Evolutionary conservation across 2,797 vertebrate species (phyloP).

Genomic region (Hydrolagus colliei): DNA sequence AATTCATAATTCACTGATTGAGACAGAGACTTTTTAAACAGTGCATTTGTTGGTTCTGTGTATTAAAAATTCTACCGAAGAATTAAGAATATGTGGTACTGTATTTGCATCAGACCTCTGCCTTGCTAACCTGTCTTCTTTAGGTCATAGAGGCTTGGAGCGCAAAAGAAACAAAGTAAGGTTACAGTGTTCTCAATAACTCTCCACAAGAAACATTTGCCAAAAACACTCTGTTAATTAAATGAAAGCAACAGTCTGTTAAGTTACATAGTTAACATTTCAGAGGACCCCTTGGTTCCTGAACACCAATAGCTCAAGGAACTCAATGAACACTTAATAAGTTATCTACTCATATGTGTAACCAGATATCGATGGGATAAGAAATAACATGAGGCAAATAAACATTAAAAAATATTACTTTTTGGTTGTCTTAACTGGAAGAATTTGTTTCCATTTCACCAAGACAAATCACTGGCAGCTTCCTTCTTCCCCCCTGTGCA

Average conservation of each 20-base stretch:
- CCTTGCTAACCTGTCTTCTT: background rate
- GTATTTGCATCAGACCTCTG: background rate
- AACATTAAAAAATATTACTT: background rate
- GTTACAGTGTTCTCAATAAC: slow-evolving; percentile 1
- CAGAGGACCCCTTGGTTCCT: background rate
- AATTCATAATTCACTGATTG: background rate
- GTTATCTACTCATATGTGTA: background rate
- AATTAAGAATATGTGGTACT: slow-evolving; percentile 8
- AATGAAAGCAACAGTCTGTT: slow-evolving; percentile 23
- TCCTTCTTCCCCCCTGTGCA: too few relatives aligned
- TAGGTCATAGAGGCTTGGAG: slow-evolving; percentile 10
- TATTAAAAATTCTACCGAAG: slow-evolving; percentile 9
- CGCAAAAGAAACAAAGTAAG: background rate
- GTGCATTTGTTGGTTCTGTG: background rate
- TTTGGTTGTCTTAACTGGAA: background rate
- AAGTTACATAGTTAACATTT: slow-evolving; percentile 6
- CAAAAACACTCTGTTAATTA: slow-evolving; percentile 30
- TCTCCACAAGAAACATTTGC: slow-evolving; percentile 1
- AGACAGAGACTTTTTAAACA: background rate
- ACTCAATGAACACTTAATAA: slow-evolving; percentile 21
- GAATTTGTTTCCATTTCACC: background rate
- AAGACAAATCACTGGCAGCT: background rate
- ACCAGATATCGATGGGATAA: background rate
- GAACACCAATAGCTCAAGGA: background rate
- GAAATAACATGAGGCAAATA: background rate